A percentile compares a stretch with the other conserved stretches of the same genome.
Conservation (phyloP, 1,140 invertebrate species). For the Arion vulgaris region DNA sequence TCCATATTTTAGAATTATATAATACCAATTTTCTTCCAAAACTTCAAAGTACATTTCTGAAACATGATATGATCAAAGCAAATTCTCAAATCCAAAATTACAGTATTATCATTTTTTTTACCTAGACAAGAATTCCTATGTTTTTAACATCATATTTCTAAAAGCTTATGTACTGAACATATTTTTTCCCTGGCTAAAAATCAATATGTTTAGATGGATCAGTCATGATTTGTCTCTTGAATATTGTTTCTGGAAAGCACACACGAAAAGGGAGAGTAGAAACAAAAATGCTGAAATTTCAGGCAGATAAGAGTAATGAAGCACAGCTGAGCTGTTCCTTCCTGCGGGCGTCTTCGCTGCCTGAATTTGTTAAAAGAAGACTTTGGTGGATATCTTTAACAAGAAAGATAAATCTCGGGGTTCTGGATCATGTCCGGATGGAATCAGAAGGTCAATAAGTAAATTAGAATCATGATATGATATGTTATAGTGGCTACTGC, state of each 20-base stretch:
- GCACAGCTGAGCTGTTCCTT: neutral
- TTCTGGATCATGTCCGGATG: neutral
- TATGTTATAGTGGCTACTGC: no score
- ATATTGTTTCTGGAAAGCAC: neutral
- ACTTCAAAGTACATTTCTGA: no score
- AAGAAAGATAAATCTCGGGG: neutral
- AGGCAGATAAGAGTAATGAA: slow-evolving; percentile 12
- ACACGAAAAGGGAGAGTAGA: neutral
- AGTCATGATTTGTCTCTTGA: neutral
- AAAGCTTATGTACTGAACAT: neutral
- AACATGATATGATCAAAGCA: no score
- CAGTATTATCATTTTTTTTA: neutral
- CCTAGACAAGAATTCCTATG: no score
- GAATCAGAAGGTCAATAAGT: neutral
- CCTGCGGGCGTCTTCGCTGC: neutral
- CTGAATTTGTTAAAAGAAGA: neutral
- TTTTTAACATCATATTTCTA: neutral
- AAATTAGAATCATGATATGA: no score
- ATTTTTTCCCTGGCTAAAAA: neutral
- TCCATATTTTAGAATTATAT: no score
- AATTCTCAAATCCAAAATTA: no score
- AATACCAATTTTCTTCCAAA: no score
- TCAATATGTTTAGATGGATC: neutral
- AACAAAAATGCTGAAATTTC: neutral
- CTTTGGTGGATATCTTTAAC: neutral